Percentiles rank a stretch among this genome's conserved stretches.
Evolutionary conservation across 2,888 invertebrate genomes (phyloP).

Genomic region (Eristalis tenax): DNA sequence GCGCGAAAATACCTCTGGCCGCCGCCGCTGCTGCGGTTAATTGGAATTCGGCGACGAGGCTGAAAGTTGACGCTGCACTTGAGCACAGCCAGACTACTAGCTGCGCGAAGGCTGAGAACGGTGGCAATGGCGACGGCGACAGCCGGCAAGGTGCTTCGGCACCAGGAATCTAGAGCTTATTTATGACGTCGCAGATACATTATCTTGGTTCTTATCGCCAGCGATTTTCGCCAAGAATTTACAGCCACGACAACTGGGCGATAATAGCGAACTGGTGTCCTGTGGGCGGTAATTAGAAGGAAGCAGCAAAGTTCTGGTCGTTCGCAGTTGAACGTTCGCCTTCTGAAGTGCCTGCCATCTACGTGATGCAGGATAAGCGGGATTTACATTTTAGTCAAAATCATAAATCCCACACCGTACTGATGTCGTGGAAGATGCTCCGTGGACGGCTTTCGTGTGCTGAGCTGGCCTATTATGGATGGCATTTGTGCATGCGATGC

Average conservation of each 20-base stretch:
- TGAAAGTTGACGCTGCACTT: conserved; percentile 39
- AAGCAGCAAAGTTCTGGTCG: conserved; percentile 23
- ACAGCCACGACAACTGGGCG: conserved; percentile 18
- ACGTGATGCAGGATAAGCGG: conserved; percentile 21
- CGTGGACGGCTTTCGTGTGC: not conserved
- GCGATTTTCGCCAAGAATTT: conserved; percentile 48
- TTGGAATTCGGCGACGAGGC: conserved; percentile 57
- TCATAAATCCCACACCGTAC: conserved; percentile 41
- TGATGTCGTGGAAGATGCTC: conserved; percentile 27
- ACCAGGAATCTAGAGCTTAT: conserved; percentile 66
- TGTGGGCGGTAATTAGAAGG: conserved; percentile 67
- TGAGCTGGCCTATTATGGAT: conserved; percentile 42
- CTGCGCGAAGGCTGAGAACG: not conserved
- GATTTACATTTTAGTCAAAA: conserved; percentile 55
- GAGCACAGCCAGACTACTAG: not conserved
- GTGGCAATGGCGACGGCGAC: conserved; percentile 12
- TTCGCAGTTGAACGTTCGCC: not conserved
- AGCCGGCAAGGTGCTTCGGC: conserved; percentile 22
- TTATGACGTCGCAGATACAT: conserved; percentile 66
- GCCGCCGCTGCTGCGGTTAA: conserved; percentile 44
- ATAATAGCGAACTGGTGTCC: conserved; percentile 46
- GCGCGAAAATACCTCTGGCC: conserved; percentile 55
- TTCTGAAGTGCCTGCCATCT: conserved; percentile 14
- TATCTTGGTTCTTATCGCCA: conserved; percentile 63
- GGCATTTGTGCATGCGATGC: conserved; percentile 50